phyloP scores from a whole-genome alignment of 2,113 vertebrate species.

The Brevimyrus niger region DNA sequence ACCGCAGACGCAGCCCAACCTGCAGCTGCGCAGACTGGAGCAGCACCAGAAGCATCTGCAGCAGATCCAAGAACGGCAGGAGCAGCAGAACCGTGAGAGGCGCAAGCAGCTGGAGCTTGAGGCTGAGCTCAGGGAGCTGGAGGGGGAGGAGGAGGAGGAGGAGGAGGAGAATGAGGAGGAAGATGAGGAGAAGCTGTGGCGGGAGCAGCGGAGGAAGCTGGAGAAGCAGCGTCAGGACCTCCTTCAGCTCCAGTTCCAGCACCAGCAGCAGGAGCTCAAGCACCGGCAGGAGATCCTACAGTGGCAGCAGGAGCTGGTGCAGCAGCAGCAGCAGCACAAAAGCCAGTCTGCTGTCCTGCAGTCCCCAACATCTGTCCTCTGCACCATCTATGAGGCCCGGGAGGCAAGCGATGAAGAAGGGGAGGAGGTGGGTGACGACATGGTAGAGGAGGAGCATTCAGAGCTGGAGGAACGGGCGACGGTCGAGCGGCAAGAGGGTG shows the following conservation, averaged over 20 bases:
- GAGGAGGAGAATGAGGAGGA: slow-evolving; percentile 41
- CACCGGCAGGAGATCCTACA: slow-evolving; percentile 42
- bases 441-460: background rate
- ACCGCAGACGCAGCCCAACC: background rate
- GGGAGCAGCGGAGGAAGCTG: slow-evolving; percentile 49
- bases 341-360: slow-evolving; percentile 41
- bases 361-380: slow-evolving; percentile 56
- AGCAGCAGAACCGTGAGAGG: slow-evolving; percentile 40
- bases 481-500: background rate
- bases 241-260: slow-evolving; percentile 31
- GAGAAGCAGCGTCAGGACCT: slow-evolving; percentile 50
- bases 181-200: slow-evolving; percentile 52
- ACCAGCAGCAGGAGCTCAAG: slow-evolving; percentile 41
- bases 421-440: slow-evolving; percentile 11
- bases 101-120: slow-evolving; percentile 40
- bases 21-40: slow-evolving; percentile 46
- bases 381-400: slow-evolving; percentile 69
- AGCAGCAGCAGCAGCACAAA: slow-evolving; percentile 48
- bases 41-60: slow-evolving; percentile 44
- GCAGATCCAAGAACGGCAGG: slow-evolving; percentile 26
- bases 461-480: background rate
- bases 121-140: slow-evolving; percentile 34
- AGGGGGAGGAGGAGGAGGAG: slow-evolving; percentile 42
- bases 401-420: slow-evolving; percentile 64
- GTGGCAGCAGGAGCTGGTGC: slow-evolving; percentile 39